Evolutionary conservation across 2,113 vertebrate genomes (phyloP), one percentile per base, ranked within the genome.

Genomic region (Osmerus eperlanus): DNA sequence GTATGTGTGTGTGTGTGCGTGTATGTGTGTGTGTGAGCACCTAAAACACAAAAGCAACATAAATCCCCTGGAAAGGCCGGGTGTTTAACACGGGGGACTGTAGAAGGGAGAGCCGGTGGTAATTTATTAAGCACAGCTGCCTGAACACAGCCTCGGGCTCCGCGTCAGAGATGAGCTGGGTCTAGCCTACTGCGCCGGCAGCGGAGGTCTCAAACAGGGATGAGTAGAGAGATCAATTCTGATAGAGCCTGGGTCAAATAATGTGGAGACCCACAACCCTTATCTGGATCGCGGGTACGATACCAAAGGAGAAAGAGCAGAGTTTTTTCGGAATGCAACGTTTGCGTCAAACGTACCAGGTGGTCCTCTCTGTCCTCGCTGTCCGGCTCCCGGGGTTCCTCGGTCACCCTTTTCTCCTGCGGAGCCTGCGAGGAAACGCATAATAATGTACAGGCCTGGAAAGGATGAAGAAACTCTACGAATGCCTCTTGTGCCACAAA

Each of bases 321-420:
- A 21, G 12, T 32, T 14, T 54, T 54, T 55, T 65, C 53, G 1
- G 9, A 71, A n/a, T 36, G 15, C 19, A 71, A 54, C 15, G 25
- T 23, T 54, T 62, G 51, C 4, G n/a, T 36, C 47, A 58, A n/a
- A 73, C 68, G 0, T 90, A 99, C 97, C 97, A 84, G 95, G 88
- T 13, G 88, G 89, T 70, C 97, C 97, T 88, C 94, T 89, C 6
- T 92, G 90, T 86, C 97, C 97, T 86, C 93, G 93, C 82, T 94
- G 93, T 82, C 96, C 96, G 19, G 88, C 86, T 11, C 93, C 91
- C 21, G 90, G 29, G 60, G 51, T 28, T 59, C 93, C 97, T 85
- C 94, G 91, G 60, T 99, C 97, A 0, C 97, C 97, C 76, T 99
- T 98, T 88, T 98, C 95, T 88, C 97, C 97, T 23, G 93, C 73